phyloP scores from a whole-genome alignment of 2,797 vertebrate genomes.

The Champsocephalus gunnari region DNA sequence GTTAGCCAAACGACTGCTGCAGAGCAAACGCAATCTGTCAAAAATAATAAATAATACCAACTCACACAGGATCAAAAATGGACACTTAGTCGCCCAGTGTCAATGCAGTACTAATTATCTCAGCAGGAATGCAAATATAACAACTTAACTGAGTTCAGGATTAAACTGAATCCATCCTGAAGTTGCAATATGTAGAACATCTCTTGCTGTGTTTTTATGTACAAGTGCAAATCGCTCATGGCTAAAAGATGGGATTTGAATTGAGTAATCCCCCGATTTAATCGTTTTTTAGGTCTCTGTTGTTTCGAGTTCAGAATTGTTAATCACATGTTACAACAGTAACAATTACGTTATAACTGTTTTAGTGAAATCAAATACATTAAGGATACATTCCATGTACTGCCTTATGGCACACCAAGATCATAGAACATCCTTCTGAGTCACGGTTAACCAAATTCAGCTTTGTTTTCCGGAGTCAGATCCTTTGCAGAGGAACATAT shows the following conservation, averaged over 20 bases:
- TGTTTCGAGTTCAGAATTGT: slow-evolving; percentile 16
- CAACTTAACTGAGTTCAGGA: neutral
- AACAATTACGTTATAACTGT: neutral
- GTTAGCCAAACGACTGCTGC: slow-evolving; percentile 21
- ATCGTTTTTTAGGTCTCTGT: slow-evolving; percentile 8
- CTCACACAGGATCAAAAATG: slow-evolving; percentile 45
- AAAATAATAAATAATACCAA: slow-evolving; percentile 15
- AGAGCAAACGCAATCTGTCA: slow-evolving; percentile 36
- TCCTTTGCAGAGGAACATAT: slow-evolving; percentile 10
- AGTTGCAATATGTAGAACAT: slow-evolving; percentile 1
- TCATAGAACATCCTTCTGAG: neutral
- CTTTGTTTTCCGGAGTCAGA: neutral
- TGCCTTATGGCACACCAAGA: neutral
- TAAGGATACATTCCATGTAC: slow-evolving; percentile 7
- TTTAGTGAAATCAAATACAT: slow-evolving; percentile 15
- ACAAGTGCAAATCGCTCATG: neutral
- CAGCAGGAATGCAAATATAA: neutral
- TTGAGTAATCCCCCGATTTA: neutral
- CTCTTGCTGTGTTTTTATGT: neutral
- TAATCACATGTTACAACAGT: slow-evolving; percentile 5
- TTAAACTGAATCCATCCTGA: slow-evolving; percentile 1
- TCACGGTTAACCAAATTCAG: neutral
- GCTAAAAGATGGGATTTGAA: neutral
- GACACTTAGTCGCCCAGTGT: slow-evolving; percentile 9
- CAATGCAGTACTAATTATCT: neutral